phyloP scores from a whole-genome alignment of 2,797 vertebrate species.

The Anguilla pacifica region DNA sequence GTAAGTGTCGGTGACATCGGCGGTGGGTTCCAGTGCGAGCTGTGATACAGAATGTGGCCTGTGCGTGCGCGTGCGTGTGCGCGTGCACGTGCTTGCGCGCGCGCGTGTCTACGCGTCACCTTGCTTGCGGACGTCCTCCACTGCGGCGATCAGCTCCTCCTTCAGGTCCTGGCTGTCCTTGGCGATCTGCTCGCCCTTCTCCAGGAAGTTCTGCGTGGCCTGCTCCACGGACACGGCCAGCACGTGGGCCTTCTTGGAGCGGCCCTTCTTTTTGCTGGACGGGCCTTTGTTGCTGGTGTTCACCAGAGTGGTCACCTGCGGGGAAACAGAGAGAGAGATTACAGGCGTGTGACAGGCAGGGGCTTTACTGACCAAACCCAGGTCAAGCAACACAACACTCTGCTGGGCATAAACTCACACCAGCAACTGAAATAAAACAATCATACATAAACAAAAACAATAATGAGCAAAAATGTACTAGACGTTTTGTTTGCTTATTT shows the following conservation, averaged over 20 bases:
- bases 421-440: neutral
- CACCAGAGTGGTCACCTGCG: slow-evolving; percentile 94
- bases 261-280: slow-evolving; percentile 96
- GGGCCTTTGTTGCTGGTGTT: slow-evolving; percentile 99
- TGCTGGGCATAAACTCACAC: neutral
- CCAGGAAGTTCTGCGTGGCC: slow-evolving; percentile 96
- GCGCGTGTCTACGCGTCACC: slow-evolving; percentile 63
- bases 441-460: neutral
- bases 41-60: neutral
- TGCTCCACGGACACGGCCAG: slow-evolving; percentile 97
- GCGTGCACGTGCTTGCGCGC: neutral
- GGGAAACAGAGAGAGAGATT: neutral
- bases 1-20: neutral
- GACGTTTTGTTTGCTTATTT: neutral
- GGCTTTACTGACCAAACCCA: neutral
- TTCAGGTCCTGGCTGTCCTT: slow-evolving; percentile 98
- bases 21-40: neutral
- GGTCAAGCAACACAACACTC: neutral
- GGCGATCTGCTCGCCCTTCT: slow-evolving; percentile 97
- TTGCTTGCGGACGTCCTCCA: slow-evolving; percentile 97
- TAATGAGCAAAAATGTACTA: neutral
- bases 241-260: slow-evolving; percentile 98
- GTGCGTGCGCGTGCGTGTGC: neutral
- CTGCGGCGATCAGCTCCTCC: slow-evolving; percentile 92
- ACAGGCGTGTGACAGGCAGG: neutral